These are phyloP conservation scores for Oxytorus armatus DNA, from an alignment of 2,888 invertebrate species.

Conservation along the genomic window DNA sequence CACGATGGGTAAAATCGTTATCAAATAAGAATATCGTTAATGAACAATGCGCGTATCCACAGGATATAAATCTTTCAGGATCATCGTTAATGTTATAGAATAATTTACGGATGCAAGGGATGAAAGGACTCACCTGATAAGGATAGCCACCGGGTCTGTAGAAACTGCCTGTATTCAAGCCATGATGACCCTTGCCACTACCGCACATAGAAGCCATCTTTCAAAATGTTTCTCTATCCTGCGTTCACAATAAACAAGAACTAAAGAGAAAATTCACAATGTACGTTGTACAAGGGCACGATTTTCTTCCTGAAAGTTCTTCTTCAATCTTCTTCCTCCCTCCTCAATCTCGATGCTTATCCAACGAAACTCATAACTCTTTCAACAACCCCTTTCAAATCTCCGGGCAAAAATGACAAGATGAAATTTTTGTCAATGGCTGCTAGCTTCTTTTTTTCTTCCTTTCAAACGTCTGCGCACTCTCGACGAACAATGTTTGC, in stretches of 20 bases:
- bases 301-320: constrained; percentile 39
- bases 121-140: constrained; percentile 81
- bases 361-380: constrained; percentile 48
- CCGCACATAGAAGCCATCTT: constrained; percentile 89
- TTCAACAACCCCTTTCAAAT: constrained; percentile 31
- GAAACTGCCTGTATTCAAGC: constrained; percentile 87
- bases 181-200: constrained; percentile 88
- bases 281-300: background rate
- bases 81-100: too few relatives aligned
- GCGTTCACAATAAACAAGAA: background rate
- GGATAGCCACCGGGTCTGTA: constrained; percentile 85
- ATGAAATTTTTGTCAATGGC: too few relatives aligned
- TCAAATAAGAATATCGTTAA: too few relatives aligned
- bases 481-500: too few relatives aligned
- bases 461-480: background rate
- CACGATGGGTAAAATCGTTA: too few relatives aligned
- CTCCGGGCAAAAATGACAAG: too few relatives aligned
- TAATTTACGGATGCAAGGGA: constrained; percentile 20
- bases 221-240: constrained; percentile 42
- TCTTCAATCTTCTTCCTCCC: constrained; percentile 53
- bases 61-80: too few relatives aligned
- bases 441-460: background rate
- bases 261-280: background rate
- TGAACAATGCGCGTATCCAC: too few relatives aligned
- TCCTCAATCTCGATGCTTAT: constrained; percentile 49